Base-by-base conservation (phyloP, 2,797 vertebrate species). In the Sorex maritimensis region DNA sequence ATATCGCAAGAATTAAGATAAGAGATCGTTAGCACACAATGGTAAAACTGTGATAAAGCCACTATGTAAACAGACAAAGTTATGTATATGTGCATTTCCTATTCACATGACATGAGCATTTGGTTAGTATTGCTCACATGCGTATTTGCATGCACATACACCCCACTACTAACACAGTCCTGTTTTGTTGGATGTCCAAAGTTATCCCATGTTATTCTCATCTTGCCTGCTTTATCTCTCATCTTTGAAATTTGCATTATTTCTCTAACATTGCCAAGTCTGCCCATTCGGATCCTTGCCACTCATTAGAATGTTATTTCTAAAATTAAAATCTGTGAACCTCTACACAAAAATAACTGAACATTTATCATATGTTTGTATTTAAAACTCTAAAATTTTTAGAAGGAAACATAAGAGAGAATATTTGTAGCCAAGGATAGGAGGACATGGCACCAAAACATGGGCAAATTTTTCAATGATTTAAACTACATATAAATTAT, bases 231-330 rank as follows among this genome's bases (percentile, higher is more conserved):
- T 52, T 52, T 9, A 30, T 24, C 38, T 34, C 52, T 19, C 6
- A 2, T 0, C 41, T 46, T 19, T 0, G 2, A 15, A 73, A 9
- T 6, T 1, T 0, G 0, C 17, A 3, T n/a, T 10, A 0, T 1
- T 28, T 61, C 58, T 34, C 34, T 52, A 1, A 0, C 44, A 17
- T 26, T 55, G 58, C 15, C 30, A 2, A 0, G 8, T 38, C 49
- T 12, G 52, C 15, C n/a, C 3, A 38, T 13, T 24, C 26, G 0
- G 2, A 11, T 5, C 6, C n/a, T 4, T 7, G 26, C 19, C 14
- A 14, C 23, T 9, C 11, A 0, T 30, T 28, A 23, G 21, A 19
- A 15, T 4, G 6, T 38, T 10, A 15, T 8, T 21, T 41, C 46
- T 26, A 17, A 78, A 52, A 46, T 23, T 9, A 12, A 7, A 24